Conservation (phyloP, 2,113 vertebrate genomes). For the Catharus bicknelli region DNA sequence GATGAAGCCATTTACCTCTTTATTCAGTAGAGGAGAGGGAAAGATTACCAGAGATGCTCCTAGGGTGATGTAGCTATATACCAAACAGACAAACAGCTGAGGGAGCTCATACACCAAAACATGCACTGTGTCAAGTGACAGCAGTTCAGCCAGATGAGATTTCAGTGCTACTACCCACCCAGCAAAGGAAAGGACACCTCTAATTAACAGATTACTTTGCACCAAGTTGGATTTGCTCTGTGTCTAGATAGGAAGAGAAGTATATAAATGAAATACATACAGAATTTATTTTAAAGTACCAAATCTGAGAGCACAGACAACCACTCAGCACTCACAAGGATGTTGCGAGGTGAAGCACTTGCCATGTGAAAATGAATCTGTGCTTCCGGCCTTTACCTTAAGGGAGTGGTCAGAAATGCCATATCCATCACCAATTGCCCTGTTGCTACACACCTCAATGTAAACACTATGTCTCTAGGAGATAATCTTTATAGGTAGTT, state of each 20-base stretch:
- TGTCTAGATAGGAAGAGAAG: neutral
- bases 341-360: neutral
- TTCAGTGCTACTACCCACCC: neutral
- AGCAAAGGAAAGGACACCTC: neutral
- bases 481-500: slow-evolving; percentile 41
- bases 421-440: neutral
- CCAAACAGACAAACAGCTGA: neutral
- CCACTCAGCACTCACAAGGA: neutral
- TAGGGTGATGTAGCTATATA: neutral
- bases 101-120: neutral
- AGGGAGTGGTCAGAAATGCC: slow-evolving; percentile 30
- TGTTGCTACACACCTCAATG: neutral
- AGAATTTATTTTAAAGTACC: neutral
- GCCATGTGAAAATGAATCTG: slow-evolving; percentile 18
- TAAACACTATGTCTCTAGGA: slow-evolving; percentile 36
- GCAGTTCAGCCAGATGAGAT: neutral
- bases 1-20: neutral
- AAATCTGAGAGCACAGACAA: fast-evolving
- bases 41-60: neutral
- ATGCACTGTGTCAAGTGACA: fast-evolving
- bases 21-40: neutral
- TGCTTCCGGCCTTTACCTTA: slow-evolving; percentile 5
- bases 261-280: neutral
- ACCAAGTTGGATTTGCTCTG: neutral
- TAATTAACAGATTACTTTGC: neutral